Base-by-base conservation (phyloP, 1,140 invertebrate species). In the Cheumatopsyche charites region DNA sequence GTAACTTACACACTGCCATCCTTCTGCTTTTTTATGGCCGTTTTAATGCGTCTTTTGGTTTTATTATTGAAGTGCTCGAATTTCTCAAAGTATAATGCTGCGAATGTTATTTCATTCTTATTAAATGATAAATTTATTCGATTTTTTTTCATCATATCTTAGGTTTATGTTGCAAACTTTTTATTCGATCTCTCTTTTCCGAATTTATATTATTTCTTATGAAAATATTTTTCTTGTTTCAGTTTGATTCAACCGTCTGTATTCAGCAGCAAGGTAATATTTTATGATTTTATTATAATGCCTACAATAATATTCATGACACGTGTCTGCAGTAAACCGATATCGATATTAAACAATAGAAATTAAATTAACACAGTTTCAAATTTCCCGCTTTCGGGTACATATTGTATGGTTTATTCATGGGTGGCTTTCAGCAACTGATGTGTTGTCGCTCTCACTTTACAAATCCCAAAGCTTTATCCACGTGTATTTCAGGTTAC, bases 21-120 rank as follows among this genome's bases (percentile, higher is more conserved):
- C 11, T 58, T 25, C 21, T 25, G 19, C 9, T 58, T 58, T 58
- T 58, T 58, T 58, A 58, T 23, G 55, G 23, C 9, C 7, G 23
- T 58, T 58, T 58, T 58, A 58, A 58, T 58, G 55, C 55, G 55
- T n/a, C 55, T 58, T 58, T 58, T 58, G 55, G 55, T 58, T 58
- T 58, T 58, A 58, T 58, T 58, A 25, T 17, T 13, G 25, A 25
- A 58, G 55, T 26, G 55, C 23, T 58, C 55, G 55, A 58, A 58
- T 58, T 58, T 21, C 55, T 12, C 21, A 58, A 26, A 4, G 55
- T 1, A 25, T n/a, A 19, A 25, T 58, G 17, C 21, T 9, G 12
- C 21, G 23, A 26, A 58, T 1, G 12, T 58, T 19, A n/a, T 25
- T 25, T 58, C 23, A 19, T 19, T 58, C 55, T 25, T 58, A 11